A percentile compares a stretch with the other conserved stretches of the same genome.
phyloP scores from a whole-genome alignment of 2,797 vertebrate species.

The Pogonophryne albipinna region DNA sequence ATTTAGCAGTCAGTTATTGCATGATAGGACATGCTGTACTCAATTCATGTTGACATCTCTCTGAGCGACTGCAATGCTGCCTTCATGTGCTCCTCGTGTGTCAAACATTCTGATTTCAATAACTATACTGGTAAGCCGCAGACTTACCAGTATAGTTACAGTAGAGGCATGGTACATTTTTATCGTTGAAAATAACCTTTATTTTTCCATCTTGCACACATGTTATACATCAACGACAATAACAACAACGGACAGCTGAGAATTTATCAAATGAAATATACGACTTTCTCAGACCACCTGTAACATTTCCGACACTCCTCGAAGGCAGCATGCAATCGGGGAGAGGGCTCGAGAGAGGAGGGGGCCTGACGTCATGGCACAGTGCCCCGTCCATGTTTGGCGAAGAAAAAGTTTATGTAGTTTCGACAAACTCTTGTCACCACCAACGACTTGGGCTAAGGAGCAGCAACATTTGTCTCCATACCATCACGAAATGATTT shows the following conservation, averaged over 20 bases:
- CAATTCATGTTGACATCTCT: slow-evolving; percentile 2
- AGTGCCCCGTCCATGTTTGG: slow-evolving; percentile 77
- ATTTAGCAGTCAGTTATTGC: not conserved
- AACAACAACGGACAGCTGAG: no score
- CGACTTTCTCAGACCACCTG: accelerated
- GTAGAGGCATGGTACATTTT: not conserved
- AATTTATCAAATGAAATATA: not conserved
- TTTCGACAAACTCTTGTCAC: slow-evolving; percentile 45
- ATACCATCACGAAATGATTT: not conserved
- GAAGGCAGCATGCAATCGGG: slow-evolving; percentile 44
- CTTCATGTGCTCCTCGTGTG: slow-evolving; percentile 1
- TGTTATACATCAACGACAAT: no score
- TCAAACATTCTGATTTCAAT: accelerated
- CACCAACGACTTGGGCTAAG: not conserved
- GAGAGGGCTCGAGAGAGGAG: slow-evolving; percentile 15
- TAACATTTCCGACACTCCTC: not conserved
- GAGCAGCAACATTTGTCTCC: not conserved
- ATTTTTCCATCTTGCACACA: not conserved
- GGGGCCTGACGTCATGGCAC: slow-evolving; percentile 80
- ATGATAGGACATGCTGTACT: slow-evolving; percentile 32
- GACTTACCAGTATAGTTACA: not conserved
- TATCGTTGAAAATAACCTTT: accelerated
- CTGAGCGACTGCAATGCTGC: not conserved
- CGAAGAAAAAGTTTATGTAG: slow-evolving; percentile 58
- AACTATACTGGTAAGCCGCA: not conserved